Evolutionary conservation across 2,888 invertebrate species (phyloP).

Genomic region (Stenchaetothrips biformis): DNA sequence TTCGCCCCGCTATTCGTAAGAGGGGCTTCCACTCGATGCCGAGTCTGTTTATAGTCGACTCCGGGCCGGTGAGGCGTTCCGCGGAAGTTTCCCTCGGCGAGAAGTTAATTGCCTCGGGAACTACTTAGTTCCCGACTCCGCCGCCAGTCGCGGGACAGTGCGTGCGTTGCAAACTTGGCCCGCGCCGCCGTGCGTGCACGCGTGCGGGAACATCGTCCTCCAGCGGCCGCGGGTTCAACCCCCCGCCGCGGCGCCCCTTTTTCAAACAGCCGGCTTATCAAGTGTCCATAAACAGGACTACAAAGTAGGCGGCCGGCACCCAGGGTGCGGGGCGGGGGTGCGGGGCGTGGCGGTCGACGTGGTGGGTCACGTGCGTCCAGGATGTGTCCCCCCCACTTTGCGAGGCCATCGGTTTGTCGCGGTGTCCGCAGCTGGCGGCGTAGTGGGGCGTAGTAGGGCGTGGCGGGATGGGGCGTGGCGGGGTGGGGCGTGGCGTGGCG

Average conservation of each 20-base stretch:
- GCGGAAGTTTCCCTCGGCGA: not conserved
- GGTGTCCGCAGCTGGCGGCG: not conserved
- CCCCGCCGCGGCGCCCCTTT: not conserved
- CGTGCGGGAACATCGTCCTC: too few relatives aligned
- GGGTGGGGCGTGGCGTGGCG: not conserved
- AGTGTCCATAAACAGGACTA: not conserved
- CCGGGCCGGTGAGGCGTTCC: too few relatives aligned
- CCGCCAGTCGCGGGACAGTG: not conserved
- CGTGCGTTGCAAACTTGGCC: not conserved
- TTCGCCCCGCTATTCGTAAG: too few relatives aligned
- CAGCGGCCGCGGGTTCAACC: too few relatives aligned
- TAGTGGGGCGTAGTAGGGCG: not conserved
- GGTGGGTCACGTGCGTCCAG: not conserved
- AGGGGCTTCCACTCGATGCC: too few relatives aligned
- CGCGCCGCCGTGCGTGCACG: too few relatives aligned
- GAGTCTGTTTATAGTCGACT: too few relatives aligned
- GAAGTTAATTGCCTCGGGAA: not conserved
- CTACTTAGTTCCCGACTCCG: not conserved
- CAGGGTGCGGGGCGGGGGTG: not conserved
- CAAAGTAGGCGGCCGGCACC: not conserved
- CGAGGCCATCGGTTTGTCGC: not conserved
- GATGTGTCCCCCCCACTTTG: constrained; percentile 6
- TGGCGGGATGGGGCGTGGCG: not conserved
- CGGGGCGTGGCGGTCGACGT: too few relatives aligned
- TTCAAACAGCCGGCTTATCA: not conserved